Evolutionary conservation across 1,140 invertebrate genomes (phyloP), one percentile per base, ranked within the genome.

Genomic region (Halesus radiatus): DNA sequence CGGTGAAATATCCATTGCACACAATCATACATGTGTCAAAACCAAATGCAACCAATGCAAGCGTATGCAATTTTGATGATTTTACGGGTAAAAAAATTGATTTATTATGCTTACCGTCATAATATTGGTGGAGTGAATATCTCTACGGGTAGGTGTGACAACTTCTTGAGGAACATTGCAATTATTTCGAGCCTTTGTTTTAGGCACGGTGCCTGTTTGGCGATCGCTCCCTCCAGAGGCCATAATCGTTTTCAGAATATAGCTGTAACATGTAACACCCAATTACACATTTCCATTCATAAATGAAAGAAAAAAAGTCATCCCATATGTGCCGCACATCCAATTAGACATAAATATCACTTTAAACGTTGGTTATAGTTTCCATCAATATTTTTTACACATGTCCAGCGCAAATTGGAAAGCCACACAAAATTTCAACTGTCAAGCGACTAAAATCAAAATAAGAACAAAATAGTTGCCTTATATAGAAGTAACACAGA

Each of bases 101-200:
- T 0, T 16, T 37, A 68, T 32, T 68, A 54, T 32, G 60, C 85
- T 85, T 85, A 90, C 89, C 85, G 88, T 85, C 73, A 90, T 85
- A 64, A 90, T 84, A 86, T 90, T 89, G 54, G 68, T 75, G 8
- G 77, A 86, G 79, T 88, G 87, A 86, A 90, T 88, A 81, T 89
- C 89, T 86, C 89, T 85, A 84, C 89, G 86, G 32, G 89, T 90
- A 20, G 89, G 89, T 75, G 89, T 90, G 78, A 90, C 89, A 83
- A 88, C 88, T 84, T 90, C 89, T 84, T 89, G 89, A 20, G 89
- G 89, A 29, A 90, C 88, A 88, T 89, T 89, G 80, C 88, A 85
- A 26, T 86, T 87, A 86, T 89, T 89, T 52, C 88, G 85, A 20
- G 85, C 87, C 86, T 89, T 89, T 58, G 88, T 89, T 83, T 89